Base-by-base conservation (phyloP, 2,888 invertebrate genomes). In the Pecten maximus region DNA sequence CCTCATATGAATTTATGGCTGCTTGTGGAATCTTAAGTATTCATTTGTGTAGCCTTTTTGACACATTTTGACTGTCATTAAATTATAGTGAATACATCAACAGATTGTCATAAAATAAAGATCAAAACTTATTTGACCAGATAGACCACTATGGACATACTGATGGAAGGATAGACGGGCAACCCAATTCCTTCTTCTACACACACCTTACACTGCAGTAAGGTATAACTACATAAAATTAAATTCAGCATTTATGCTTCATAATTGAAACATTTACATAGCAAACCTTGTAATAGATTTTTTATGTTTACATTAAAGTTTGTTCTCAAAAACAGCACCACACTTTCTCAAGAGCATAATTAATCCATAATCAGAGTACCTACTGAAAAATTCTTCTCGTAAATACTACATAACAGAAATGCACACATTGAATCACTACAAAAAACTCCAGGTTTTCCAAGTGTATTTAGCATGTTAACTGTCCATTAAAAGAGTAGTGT, bases 401-500 rank as follows among this genome's bases (percentile, higher is more conserved):
- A 8, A 16, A 35, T 35, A 74, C 28, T 74, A 74, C 10, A 35
- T 35, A 28, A 28, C 74, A 74, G 28, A 74, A 19, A 74, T 15
- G 35, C 35, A 74, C 28, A 35, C 28, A 35, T 28, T 74, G 74
- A 74, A 74, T 74, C 28, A 74, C 74, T 74, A 74, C 6, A 74
- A 74, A 74, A 74, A 74, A 28, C 35, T 74, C 35, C 6, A 23
- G 28, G 8, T 28, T 28, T 74, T 74, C 28, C 10, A 35, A 74
- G 60, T 60, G 60, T 60, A 28, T 60, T 54, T 74, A 28, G 35
- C 74, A 74, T 74, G 74, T 74, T 74, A 8, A 35, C 74, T 12
- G 74, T 35, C 74, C 35, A 74, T 74, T 74, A 74, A 28, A 54
- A 28, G 74, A 74, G 74, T 35, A 74, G 74, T 74, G 74, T 35